These are phyloP conservation scores for Epinotia ramella DNA, from an alignment of 2,888 invertebrate genomes.

Conservation along the genomic window DNA sequence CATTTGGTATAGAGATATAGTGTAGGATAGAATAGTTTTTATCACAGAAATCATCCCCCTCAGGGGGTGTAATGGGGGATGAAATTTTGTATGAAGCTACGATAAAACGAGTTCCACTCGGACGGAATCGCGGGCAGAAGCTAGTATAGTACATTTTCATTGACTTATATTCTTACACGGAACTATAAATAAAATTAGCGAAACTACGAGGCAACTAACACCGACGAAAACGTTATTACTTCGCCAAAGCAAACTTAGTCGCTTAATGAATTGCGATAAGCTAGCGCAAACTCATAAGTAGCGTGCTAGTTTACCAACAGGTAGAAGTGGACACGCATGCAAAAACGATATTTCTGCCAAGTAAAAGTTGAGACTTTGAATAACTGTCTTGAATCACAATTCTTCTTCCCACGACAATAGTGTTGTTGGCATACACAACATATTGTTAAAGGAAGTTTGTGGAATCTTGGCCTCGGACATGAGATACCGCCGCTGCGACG, in stretches of 20 bases:
- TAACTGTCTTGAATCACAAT: constrained; percentile 35
- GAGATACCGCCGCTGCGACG: too few relatives aligned
- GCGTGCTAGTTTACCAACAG: constrained; percentile 36
- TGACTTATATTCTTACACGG: background rate
- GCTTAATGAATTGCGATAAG: constrained; percentile 40
- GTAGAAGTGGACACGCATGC: constrained; percentile 10
- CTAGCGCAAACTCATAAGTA: constrained; percentile 10
- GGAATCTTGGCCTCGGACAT: too few relatives aligned
- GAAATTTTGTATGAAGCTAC: too few relatives aligned
- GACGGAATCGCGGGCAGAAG: too few relatives aligned
- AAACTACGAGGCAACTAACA: constrained; percentile 58
- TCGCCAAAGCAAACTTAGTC: constrained; percentile 29
- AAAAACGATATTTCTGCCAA: constrained; percentile 26
- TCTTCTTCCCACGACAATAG: constrained; percentile 23
- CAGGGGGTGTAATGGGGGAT: too few relatives aligned
- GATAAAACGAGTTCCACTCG: too few relatives aligned
- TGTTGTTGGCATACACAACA: constrained; percentile 29
- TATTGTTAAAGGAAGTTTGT: constrained; percentile 17
- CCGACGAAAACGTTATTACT: constrained; percentile 50
- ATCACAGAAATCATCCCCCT: too few relatives aligned
- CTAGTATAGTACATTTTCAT: background rate
- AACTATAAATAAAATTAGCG: constrained; percentile 68
- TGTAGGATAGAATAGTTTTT: too few relatives aligned
- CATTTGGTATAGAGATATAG: too few relatives aligned
- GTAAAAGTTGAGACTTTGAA: constrained; percentile 37